Percentiles rank a stretch among this genome's conserved stretches.
phyloP scores from a whole-genome alignment of 2,113 vertebrate species.

The Paradisaea rubra region DNA sequence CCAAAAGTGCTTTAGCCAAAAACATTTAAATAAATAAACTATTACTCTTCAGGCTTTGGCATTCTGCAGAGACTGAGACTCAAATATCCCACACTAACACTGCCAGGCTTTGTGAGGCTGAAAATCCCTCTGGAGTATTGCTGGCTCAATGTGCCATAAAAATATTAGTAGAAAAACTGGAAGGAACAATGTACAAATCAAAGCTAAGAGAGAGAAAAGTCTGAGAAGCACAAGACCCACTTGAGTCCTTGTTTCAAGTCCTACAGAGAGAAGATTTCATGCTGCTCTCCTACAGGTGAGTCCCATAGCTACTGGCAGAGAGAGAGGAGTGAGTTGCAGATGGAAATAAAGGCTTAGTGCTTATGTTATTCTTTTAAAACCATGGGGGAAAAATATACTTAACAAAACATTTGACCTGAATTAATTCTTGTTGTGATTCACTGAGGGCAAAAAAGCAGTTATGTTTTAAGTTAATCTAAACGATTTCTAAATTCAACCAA shows the following conservation, averaged over 20 bases:
- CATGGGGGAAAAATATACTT: background rate
- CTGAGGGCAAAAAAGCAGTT: background rate
- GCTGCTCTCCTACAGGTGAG: background rate
- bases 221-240: background rate
- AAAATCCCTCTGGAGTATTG: background rate
- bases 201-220: background rate
- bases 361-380: background rate
- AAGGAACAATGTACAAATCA: background rate
- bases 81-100: background rate
- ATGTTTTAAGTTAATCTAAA: background rate
- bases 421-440: background rate
- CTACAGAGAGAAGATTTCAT: background rate
- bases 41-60: background rate
- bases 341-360: background rate
- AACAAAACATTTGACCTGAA: background rate
- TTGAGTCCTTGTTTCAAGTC: background rate
- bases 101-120: background rate
- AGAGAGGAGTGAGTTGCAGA: background rate
- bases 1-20: background rate
- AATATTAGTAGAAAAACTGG: background rate
- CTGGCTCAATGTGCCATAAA: background rate
- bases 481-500: background rate
- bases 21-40: conserved; percentile 38
- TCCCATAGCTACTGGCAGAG: background rate
- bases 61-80: background rate